phyloP scores from a whole-genome alignment of 2,888 invertebrate species.

The Myopa tessellatipennis region DNA sequence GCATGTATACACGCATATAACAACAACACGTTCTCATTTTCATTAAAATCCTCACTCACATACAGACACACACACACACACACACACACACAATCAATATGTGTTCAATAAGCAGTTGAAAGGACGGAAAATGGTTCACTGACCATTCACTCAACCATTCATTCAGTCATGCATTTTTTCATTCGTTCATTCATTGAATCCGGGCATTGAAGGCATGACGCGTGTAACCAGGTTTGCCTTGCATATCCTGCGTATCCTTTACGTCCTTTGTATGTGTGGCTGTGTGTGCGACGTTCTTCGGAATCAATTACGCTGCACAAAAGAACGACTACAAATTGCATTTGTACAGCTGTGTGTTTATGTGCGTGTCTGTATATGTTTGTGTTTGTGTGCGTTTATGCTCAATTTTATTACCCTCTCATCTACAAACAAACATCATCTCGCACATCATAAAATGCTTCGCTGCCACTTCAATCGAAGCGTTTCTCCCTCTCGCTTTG shows the following conservation, averaged over 20 bases:
- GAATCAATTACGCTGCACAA: background rate
- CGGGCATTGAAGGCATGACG: background rate
- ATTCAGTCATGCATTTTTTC: background rate
- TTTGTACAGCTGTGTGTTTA: background rate
- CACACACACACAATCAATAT: background rate
- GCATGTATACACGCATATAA: background rate
- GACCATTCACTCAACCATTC: background rate
- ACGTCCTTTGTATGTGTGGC: no score
- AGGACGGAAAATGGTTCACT: background rate
- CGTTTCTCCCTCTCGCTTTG: background rate
- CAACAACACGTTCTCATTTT: background rate
- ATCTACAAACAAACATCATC: conserved; percentile 11
- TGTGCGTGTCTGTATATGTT: background rate
- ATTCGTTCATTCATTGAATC: background rate
- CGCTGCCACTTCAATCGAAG: background rate
- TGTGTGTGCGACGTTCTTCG: background rate
- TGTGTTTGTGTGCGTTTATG: background rate
- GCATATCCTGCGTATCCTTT: background rate
- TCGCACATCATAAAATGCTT: conserved; percentile 21
- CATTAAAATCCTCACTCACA: no score
- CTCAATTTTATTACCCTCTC: background rate
- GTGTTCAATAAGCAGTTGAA: background rate
- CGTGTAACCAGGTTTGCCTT: background rate
- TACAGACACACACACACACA: background rate
- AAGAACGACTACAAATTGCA: background rate